These are phyloP conservation scores for Fundulus diaphanus DNA, from an alignment of 2,797 vertebrate species.

Conservation along the genomic window DNA sequence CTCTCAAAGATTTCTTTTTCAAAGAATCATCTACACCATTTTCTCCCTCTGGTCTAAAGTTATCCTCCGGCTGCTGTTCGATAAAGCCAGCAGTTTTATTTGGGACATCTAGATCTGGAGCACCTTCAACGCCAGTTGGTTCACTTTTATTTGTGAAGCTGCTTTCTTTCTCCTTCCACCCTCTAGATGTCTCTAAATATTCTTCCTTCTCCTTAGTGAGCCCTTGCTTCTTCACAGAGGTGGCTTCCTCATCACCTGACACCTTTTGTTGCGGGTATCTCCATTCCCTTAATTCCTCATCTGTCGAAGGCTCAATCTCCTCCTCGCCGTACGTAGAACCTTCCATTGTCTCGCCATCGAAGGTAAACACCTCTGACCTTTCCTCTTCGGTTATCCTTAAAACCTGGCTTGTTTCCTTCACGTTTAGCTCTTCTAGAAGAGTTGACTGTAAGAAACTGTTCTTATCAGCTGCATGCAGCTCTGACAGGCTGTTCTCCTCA, in stretches of 20 bases:
- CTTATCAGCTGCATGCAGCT: conserved; percentile 17
- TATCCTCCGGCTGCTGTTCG: conserved; percentile 13
- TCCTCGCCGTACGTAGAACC: conserved; percentile 39
- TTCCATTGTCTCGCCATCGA: conserved; percentile 28
- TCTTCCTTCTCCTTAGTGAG: background rate
- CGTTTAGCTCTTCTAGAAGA: background rate
- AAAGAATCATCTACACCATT: background rate
- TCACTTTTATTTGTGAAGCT: background rate
- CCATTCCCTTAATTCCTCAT: conserved; percentile 65
- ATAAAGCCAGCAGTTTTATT: background rate
- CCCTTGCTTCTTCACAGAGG: background rate
- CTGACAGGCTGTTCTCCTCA: conserved; percentile 29
- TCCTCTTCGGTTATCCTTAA: background rate
- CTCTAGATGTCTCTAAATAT: background rate
- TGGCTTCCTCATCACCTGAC: background rate
- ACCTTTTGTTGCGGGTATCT: conserved; percentile 47
- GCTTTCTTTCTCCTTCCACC: background rate
- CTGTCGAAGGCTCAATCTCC: conserved; percentile 59
- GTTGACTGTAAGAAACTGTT: conserved; percentile 13
- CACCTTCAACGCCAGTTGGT: conserved; percentile 1
- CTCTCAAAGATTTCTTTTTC: background rate
- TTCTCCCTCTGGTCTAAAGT: background rate
- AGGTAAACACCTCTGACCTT: conserved; percentile 3
- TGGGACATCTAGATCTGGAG: conserved; percentile 9
- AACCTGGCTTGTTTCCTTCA: background rate